Percentiles rank a stretch among this genome's conserved stretches.
Conservation (phyloP, 2,888 invertebrate species). For the Scaptomyza parva region DNA sequence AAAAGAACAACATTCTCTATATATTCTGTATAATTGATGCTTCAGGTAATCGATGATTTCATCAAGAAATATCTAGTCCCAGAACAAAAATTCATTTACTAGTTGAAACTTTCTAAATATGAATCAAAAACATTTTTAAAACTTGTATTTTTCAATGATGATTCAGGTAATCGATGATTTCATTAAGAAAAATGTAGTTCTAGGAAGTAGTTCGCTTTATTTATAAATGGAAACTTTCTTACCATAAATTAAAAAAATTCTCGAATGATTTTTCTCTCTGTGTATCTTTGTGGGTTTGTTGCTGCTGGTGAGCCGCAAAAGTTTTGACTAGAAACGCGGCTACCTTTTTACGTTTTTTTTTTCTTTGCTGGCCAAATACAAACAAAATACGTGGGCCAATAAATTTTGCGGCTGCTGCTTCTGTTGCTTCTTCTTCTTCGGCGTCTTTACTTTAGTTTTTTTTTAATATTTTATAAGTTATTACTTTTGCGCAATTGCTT, state of each 20-base stretch:
- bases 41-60: too few relatives aligned
- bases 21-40: too few relatives aligned
- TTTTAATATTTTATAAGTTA: slow-evolving; percentile 75
- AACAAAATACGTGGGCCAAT: slow-evolving; percentile 73
- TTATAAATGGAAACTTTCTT: neutral
- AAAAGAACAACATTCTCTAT: too few relatives aligned
- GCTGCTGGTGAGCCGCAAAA: slow-evolving; percentile 39
- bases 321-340: slow-evolving; percentile 49
- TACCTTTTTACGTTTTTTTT: slow-evolving; percentile 54
- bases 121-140: neutral
- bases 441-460: slow-evolving; percentile 6
- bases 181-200: too few relatives aligned
- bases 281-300: slow-evolving; percentile 25
- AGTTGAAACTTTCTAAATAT: neutral
- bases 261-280: slow-evolving; percentile 1
- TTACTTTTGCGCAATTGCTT: slow-evolving; percentile 77
- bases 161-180: too few relatives aligned
- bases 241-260: neutral
- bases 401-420: slow-evolving; percentile 49
- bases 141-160: too few relatives aligned
- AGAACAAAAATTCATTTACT: too few relatives aligned
- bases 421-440: slow-evolving; percentile 27
- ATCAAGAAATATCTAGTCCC: too few relatives aligned
- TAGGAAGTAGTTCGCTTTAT: too few relatives aligned
- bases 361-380: slow-evolving; percentile 48